Percentiles rank a stretch among this genome's conserved stretches.
These are phyloP conservation scores for Romanomermis culicivorax DNA, from an alignment of 2,888 invertebrate species.

Conservation along the genomic window DNA sequence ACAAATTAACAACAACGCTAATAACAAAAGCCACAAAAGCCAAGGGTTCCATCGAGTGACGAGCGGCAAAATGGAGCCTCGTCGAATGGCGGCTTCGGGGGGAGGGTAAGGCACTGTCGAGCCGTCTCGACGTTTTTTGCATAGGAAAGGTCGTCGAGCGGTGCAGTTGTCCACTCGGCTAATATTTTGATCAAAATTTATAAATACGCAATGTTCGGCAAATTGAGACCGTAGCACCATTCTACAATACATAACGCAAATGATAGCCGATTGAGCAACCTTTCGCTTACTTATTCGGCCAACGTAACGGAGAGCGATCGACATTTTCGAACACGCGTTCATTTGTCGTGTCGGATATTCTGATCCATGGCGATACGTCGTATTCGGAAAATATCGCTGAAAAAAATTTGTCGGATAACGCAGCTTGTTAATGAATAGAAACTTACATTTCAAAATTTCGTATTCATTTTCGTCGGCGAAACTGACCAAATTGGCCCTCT, in stretches of 20 bases:
- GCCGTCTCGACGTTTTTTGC: conserved; percentile 5
- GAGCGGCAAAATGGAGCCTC: neutral
- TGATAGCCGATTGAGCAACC: too few relatives aligned
- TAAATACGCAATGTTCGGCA: neutral
- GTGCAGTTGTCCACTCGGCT: neutral
- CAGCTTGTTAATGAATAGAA: too few relatives aligned
- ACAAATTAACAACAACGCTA: conserved; percentile 5
- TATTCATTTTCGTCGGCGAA: neutral
- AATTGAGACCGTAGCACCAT: too few relatives aligned
- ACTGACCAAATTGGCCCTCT: neutral
- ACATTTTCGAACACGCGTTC: conserved; percentile 2
- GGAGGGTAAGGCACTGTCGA: conserved; percentile 6
- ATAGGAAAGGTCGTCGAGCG: neutral
- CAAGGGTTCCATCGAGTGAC: neutral
- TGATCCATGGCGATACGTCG: conserved; percentile 3
- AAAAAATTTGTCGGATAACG: too few relatives aligned
- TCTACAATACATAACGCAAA: too few relatives aligned
- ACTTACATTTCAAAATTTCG: neutral
- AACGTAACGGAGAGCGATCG: neutral
- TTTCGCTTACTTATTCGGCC: too few relatives aligned
- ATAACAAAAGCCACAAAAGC: neutral
- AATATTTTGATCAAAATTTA: neutral
- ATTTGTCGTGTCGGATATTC: conserved; percentile 1
- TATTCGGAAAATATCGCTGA: too few relatives aligned
- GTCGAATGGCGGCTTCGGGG: conserved; percentile 1